phyloP scores from a whole-genome alignment of 2,113 vertebrate genomes.

The Parus major region DNA sequence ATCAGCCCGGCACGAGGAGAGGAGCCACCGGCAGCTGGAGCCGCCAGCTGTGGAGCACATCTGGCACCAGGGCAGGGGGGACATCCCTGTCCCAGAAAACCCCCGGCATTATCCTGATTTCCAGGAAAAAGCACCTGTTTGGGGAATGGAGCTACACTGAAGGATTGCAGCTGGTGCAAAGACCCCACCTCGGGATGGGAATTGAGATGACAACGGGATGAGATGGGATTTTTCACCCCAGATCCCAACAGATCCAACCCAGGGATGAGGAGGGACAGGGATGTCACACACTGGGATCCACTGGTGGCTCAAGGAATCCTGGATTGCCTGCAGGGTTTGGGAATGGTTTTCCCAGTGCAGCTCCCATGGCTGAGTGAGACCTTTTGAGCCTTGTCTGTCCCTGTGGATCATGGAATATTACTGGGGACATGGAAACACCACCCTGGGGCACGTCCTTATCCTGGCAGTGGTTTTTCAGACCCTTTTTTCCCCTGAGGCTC shows the following conservation, averaged over 20 bases:
- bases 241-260: rapidly evolving
- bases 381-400: background rate
- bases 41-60: background rate
- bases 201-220: rapidly evolving
- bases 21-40: background rate
- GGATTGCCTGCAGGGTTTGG: rapidly evolving
- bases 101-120: background rate
- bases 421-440: background rate
- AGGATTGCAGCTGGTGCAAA: background rate
- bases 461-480: background rate
- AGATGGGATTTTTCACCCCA: background rate
- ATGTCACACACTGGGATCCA: background rate
- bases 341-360: background rate
- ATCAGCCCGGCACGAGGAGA: background rate
- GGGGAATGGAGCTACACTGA: background rate
- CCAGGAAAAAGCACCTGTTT: background rate
- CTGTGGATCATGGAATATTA: rapidly evolving
- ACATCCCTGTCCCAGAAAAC: background rate
- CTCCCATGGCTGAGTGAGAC: background rate
- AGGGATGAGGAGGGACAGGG: background rate
- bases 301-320: background rate
- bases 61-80: background rate
- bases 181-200: background rate
- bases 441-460: background rate
- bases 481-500: background rate